Evolutionary conservation across 2,113 vertebrate genomes (phyloP).

Genomic region (Colossoma macropomum): DNA sequence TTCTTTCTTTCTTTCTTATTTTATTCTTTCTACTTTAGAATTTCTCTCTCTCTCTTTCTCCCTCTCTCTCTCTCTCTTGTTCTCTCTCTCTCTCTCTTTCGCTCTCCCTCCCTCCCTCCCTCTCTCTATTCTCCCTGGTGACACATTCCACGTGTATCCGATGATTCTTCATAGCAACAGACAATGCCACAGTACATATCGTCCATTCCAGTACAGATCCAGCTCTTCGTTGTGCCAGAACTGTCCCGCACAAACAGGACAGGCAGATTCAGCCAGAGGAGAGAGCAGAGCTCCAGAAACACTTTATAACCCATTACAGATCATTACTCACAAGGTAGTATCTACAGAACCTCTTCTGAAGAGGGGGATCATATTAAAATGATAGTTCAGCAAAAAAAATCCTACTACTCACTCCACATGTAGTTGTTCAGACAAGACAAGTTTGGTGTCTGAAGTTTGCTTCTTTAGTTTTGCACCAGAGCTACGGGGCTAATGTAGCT

Average conservation of each 20-base stretch:
- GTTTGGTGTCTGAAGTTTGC: too few relatives aligned
- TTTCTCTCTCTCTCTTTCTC: not conserved
- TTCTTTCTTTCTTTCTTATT: too few relatives aligned
- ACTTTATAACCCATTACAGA: not conserved
- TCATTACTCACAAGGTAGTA: not conserved
- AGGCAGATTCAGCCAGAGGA: not conserved
- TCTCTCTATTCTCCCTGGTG: conserved; percentile 8
- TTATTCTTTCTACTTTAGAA: too few relatives aligned
- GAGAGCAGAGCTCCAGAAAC: not conserved
- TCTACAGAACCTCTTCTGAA: too few relatives aligned
- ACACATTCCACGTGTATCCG: conserved; percentile 47
- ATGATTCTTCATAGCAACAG: conserved; percentile 44
- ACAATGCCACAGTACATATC: conserved; percentile 18
- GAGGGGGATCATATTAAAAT: too few relatives aligned
- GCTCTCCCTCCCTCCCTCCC: conserved; percentile 12
- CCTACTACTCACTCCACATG: too few relatives aligned
- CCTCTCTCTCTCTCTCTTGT: not conserved
- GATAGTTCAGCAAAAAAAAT: too few relatives aligned
- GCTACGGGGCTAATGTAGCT: too few relatives aligned
- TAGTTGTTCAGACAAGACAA: too few relatives aligned
- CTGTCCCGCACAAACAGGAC: not conserved
- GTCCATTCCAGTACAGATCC: not conserved
- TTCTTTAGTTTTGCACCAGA: too few relatives aligned
- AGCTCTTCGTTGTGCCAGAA: not conserved
- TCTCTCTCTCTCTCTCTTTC: not conserved